Conservation (phyloP, 2,113 vertebrate species). For the Ifrita kowaldi region DNA sequence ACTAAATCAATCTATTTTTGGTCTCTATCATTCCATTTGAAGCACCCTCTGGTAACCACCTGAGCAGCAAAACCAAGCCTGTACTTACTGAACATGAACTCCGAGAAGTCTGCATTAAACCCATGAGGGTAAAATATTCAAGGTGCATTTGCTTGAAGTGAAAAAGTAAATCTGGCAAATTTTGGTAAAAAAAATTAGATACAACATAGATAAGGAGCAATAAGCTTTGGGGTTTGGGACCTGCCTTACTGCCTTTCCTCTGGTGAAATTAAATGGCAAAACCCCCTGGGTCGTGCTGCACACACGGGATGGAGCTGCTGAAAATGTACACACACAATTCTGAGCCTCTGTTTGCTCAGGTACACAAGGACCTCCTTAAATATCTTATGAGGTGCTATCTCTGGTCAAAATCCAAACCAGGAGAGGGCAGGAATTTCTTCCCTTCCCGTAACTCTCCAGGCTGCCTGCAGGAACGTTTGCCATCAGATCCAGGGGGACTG, state of each 20-base stretch:
- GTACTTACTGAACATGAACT: neutral
- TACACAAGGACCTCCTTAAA: neutral
- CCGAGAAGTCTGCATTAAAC: neutral
- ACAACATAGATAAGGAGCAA: neutral
- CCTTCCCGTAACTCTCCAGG: neutral
- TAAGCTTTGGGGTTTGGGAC: neutral
- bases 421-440: neutral
- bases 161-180: neutral
- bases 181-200: neutral
- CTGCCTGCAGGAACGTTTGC: neutral
- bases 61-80: neutral
- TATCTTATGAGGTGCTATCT: neutral
- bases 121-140: neutral
- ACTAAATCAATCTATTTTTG: neutral
- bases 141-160: neutral
- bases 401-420: neutral
- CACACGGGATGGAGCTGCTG: neutral
- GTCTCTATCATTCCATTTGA: neutral
- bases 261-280: neutral
- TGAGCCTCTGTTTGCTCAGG: neutral
- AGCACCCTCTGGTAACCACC: neutral
- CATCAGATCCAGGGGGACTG: neutral
- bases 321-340: accelerated
- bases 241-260: neutral
- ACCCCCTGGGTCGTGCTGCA: neutral